Conservation (phyloP, 1,140 invertebrate genomes). For the Trypoxylus dichotomus region DNA sequence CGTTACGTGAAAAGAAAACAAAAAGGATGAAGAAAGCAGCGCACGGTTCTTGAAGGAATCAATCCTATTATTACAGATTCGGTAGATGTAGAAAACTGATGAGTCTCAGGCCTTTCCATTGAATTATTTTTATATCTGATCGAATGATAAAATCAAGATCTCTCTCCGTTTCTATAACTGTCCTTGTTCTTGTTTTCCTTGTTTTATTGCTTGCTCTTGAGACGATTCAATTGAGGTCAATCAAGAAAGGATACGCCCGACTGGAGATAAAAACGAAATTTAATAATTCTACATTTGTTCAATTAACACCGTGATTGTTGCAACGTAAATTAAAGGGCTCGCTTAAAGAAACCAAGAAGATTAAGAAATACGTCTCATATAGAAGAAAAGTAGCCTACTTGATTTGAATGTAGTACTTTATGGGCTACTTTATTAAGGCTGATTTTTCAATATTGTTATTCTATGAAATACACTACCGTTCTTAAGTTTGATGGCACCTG, state of each 20-base stretch:
- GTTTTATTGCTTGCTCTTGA: not conserved
- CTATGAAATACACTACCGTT: too few relatives aligned
- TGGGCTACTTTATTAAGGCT: too few relatives aligned
- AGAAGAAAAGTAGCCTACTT: too few relatives aligned
- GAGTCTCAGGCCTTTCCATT: constrained; percentile 12
- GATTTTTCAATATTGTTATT: too few relatives aligned
- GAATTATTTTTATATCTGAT: constrained; percentile 22
- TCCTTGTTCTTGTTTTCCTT: constrained; percentile 1
- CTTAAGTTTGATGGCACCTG: too few relatives aligned
- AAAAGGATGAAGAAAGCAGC: not conserved
- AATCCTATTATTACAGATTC: constrained; percentile 19
- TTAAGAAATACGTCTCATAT: too few relatives aligned
- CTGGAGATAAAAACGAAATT: not conserved
- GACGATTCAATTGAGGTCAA: not conserved
- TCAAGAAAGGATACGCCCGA: not conserved
- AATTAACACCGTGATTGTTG: not conserved
- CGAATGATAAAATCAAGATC: constrained; percentile 16
- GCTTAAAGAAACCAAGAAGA: too few relatives aligned
- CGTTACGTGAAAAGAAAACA: not conserved
- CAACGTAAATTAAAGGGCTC: too few relatives aligned
- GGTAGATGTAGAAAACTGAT: not conserved
- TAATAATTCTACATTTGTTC: not conserved
- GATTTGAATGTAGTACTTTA: too few relatives aligned
- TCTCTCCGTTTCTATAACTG: not conserved
- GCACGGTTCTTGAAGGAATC: not conserved